Conservation (phyloP, 2,888 invertebrate species). For the Synergus japonicus region DNA sequence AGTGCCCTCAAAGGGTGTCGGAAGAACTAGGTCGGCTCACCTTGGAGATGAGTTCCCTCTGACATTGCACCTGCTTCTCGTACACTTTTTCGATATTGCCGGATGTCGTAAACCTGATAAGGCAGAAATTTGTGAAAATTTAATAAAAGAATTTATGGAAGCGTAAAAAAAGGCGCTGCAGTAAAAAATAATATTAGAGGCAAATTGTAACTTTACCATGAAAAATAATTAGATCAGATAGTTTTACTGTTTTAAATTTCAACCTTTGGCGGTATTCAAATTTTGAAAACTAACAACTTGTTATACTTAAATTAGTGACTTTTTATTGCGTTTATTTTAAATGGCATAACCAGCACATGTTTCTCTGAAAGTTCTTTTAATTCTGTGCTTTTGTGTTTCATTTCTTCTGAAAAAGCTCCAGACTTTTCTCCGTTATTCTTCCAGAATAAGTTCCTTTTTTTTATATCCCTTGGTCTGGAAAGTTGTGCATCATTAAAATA, state of each 20-base stretch:
- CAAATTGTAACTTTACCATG: neutral
- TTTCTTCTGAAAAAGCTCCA: neutral
- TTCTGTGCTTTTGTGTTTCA: neutral
- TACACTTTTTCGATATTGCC: neutral
- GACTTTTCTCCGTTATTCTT: neutral
- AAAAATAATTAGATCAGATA: too few relatives aligned
- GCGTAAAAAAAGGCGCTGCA: neutral
- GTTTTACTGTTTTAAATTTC: neutral
- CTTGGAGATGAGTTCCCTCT: slow-evolving; percentile 16
- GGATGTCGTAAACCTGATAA: neutral
- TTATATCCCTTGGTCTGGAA: neutral
- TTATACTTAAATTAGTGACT: too few relatives aligned
- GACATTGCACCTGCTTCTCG: slow-evolving; percentile 20
- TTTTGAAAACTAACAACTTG: too few relatives aligned
- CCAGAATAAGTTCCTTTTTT: neutral
- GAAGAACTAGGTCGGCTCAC: slow-evolving; percentile 33
- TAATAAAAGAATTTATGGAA: slow-evolving; percentile 16
- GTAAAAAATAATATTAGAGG: neutral
- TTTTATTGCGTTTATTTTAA: too few relatives aligned
- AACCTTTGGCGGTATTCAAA: neutral
- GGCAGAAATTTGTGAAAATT: neutral
- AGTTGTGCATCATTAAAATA: slow-evolving; percentile 1
- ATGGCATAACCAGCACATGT: neutral
- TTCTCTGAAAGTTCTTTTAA: neutral
- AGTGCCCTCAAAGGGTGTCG: neutral